Conservation (phyloP, 1,140 invertebrate genomes). For the Stegodyphus dumicola region DNA sequence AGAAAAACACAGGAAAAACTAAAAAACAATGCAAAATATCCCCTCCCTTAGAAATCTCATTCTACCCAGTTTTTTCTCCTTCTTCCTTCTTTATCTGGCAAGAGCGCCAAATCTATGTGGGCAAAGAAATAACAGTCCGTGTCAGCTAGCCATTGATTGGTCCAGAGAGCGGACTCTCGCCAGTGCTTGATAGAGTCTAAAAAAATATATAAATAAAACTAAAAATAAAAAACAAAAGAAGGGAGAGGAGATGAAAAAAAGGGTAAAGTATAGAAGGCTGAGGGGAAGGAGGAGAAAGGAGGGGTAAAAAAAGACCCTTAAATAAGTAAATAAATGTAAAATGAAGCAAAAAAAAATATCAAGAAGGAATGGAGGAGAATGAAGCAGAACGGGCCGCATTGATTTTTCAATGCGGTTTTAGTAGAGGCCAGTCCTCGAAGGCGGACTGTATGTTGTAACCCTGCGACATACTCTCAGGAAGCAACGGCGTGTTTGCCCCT, state of each 20-base stretch:
- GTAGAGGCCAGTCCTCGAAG: constrained; percentile 49
- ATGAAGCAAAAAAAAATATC: constrained; percentile 38
- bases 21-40: background rate
- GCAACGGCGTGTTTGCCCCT: constrained; percentile 41
- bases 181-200: constrained; percentile 47
- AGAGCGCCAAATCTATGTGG: constrained; percentile 51
- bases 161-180: constrained; percentile 36
- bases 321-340: constrained; percentile 60
- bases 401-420: constrained; percentile 59
- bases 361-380: constrained; percentile 30
- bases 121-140: constrained; percentile 57
- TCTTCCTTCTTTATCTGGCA: constrained; percentile 8
- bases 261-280: background rate
- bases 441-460: constrained; percentile 42
- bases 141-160: constrained; percentile 60
- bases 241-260: background rate
- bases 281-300: background rate
- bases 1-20: too few relatives aligned
- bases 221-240: constrained; percentile 32
- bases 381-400: constrained; percentile 52
- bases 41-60: background rate
- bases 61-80: background rate
- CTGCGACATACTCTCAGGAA: constrained; percentile 15
- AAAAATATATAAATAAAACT: constrained; percentile 2
- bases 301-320: constrained; percentile 41